These are phyloP conservation scores for Brachyhypopomus gauderio DNA, from an alignment of 2,113 vertebrate genomes.

Conservation along the genomic window DNA sequence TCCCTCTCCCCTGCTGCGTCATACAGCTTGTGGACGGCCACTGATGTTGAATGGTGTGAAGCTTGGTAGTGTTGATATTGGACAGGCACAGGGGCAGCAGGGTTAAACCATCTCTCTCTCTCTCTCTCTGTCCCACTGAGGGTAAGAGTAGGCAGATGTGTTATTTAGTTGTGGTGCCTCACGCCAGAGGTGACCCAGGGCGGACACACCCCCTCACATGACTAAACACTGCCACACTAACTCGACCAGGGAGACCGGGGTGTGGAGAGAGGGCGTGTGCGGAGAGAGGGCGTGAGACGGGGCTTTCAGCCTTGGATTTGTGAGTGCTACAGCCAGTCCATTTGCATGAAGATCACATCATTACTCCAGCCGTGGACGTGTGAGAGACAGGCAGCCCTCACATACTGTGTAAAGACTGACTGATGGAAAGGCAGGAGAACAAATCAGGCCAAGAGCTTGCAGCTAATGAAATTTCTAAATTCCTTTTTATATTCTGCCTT, in stretches of 20 bases:
- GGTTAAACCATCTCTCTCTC: background rate
- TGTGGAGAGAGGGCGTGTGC: no score
- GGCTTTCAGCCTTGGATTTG: background rate
- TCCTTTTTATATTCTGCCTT: background rate
- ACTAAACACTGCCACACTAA: constrained; percentile 15
- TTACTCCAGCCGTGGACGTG: background rate
- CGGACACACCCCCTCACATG: background rate
- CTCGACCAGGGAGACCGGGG: background rate
- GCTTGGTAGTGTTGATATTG: background rate
- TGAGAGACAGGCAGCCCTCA: background rate
- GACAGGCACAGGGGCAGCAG: background rate
- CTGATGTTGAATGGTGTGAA: background rate
- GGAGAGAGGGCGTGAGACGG: background rate
- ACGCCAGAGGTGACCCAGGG: constrained; percentile 10
- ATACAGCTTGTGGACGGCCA: background rate
- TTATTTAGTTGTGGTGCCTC: constrained; percentile 39
- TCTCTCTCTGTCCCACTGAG: background rate
- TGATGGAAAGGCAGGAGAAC: background rate
- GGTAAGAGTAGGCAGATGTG: constrained; percentile 10
- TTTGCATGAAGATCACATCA: background rate
- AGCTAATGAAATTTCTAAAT: background rate
- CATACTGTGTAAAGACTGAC: background rate
- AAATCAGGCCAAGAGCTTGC: background rate
- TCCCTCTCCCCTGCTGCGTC: background rate
- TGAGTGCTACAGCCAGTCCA: background rate